phyloP scores from a whole-genome alignment of 2,888 invertebrate genomes.

The Tuberolachnus salignus region DNA sequence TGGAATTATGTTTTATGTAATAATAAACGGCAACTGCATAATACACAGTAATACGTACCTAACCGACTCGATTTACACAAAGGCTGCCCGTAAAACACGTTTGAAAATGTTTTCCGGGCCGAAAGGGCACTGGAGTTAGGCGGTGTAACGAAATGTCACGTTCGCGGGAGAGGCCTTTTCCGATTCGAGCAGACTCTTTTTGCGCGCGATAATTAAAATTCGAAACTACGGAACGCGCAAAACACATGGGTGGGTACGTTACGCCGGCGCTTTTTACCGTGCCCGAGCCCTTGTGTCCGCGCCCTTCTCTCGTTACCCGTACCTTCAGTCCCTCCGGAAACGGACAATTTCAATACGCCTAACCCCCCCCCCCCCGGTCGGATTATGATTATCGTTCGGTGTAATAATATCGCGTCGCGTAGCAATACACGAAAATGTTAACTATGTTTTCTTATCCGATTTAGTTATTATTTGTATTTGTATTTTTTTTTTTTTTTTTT shows the following conservation, averaged over 20 bases:
- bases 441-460: no score
- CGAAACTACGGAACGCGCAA: conserved; percentile 7
- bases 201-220: conserved; percentile 42
- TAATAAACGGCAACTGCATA: not conserved
- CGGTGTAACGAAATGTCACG: conserved; percentile 34
- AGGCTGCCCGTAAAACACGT: not conserved
- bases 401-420: no score
- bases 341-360: no score
- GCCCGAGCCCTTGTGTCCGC: not conserved
- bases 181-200: conserved; percentile 25
- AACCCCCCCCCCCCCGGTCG: no score
- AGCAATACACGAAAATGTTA: no score
- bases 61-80: no score
- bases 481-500: no score
- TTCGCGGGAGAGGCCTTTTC: conserved; percentile 9
- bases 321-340: not conserved
- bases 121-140: not conserved
- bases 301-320: conserved; percentile 24
- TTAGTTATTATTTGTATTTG: no score
- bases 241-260: not conserved
- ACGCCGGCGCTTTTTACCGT: conserved; percentile 15
- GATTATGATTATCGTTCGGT: not conserved
- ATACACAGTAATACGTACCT: not conserved
- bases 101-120: conserved; percentile 10
- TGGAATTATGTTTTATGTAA: conserved; percentile 7